phyloP scores from a whole-genome alignment of 1,140 invertebrate species.

The Sogatella furcifera region DNA sequence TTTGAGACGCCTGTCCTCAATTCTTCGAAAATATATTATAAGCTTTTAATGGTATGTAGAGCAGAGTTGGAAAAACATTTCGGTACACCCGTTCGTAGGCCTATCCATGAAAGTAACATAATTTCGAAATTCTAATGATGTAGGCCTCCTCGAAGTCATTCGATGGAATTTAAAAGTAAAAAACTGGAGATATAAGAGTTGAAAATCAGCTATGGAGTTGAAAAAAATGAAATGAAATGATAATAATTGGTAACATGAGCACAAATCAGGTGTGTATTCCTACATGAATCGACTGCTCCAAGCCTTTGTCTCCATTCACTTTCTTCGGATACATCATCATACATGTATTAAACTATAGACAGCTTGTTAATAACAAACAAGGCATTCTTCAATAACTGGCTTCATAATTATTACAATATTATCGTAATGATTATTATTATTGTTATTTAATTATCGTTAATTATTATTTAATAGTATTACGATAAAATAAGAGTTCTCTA shows the following conservation, averaged over 20 bases:
- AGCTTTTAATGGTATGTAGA: too few relatives aligned
- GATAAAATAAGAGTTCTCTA: conserved; percentile 3
- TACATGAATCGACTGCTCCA: neutral
- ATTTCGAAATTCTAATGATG: too few relatives aligned
- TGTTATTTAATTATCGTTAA: conserved; percentile 1
- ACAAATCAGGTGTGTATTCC: neutral
- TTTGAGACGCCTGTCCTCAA: too few relatives aligned
- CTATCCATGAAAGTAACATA: neutral
- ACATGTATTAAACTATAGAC: neutral
- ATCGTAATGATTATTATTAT: conserved; percentile 2
- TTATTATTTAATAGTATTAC: conserved; percentile 4
- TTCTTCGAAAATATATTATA: too few relatives aligned
- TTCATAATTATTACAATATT: conserved; percentile 1
- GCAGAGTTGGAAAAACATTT: neutral
- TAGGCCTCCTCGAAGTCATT: neutral
- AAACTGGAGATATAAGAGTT: neutral
- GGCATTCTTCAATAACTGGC: neutral
- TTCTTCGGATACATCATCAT: neutral
- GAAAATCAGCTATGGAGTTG: neutral
- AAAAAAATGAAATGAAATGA: neutral
- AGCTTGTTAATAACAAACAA: conserved; percentile 1
- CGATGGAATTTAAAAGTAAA: neutral
- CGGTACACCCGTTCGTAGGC: neutral
- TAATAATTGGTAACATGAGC: neutral
- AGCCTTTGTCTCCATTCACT: neutral